Evolutionary conservation across 1,140 invertebrate species (phyloP), one percentile per base, ranked within the genome.

Genomic region (Caenorhabditis tropicalis): DNA sequence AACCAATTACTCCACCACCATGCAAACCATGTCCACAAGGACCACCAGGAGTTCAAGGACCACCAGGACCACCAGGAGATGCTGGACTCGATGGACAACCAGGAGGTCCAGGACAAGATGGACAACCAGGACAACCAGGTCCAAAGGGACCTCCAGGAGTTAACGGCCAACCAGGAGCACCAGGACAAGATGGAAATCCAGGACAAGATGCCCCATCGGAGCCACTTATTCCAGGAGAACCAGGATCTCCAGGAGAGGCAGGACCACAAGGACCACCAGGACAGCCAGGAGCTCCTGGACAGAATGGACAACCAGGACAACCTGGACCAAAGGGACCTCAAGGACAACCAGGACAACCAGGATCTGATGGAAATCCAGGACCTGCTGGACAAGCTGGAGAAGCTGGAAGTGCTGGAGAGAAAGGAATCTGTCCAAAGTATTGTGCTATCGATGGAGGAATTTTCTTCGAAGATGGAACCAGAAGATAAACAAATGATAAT

Each of bases 261-360:
- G 65, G 65, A 43, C 65, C 65, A 74, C 65, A 84, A 51, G 86
- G 86, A 85, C 86, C 86, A 24, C 83, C 86, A 29, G 86, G 86
- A 46, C 79, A 80, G 27, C n/a, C 74, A 19, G 86, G 86, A 86
- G 79, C 80, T 46, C 83, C 86, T 15, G 86, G 86, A 74, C 74
- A 65, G 31, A 74, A 85, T 53, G 86, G 86, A 53, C 51, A 21
- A 74, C 65, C 65, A 24, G 65, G 65, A 43, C 65, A 74, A 46
- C 65, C 65, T 2, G 65, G 65, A 74, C 39, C 39, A 74, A 74
- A 74, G 39, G 65, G 65, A 43, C 65, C 65, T 27, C 36, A 33
- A 43, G 65, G 65, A 46, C 65, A 74, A 74, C 65, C 65, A 43
- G 65, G 65, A 36, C 65, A 74, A 27, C 65, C 65, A 74, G 65